phyloP scores from a whole-genome alignment of 2,888 invertebrate species.

The Drosophila kuntzei region DNA sequence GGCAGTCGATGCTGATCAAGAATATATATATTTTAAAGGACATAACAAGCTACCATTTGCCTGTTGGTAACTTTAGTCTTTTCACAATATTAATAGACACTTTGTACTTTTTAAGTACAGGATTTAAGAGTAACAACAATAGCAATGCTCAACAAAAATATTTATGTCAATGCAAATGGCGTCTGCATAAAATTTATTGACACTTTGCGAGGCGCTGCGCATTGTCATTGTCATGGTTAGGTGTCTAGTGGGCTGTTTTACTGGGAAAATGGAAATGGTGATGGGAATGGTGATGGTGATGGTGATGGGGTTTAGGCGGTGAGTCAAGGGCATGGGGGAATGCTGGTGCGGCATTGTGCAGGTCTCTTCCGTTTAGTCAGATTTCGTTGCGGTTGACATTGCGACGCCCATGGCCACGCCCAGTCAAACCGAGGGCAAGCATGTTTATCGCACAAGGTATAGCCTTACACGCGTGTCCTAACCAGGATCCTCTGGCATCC shows the following conservation, averaged over 20 bases:
- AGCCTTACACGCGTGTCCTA: constrained; percentile 33
- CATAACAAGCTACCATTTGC: no score
- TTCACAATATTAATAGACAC: neutral
- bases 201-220: constrained; percentile 64
- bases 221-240: constrained; percentile 68
- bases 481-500: constrained; percentile 24
- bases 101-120: neutral
- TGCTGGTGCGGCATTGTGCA: constrained; percentile 45
- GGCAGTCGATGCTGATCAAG: no score
- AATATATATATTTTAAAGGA: no score
- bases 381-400: constrained; percentile 75
- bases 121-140: constrained; percentile 14
- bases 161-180: constrained; percentile 77
- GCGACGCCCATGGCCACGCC: constrained; percentile 65
- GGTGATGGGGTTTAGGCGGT: neutral
- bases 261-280: neutral
- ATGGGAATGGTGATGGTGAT: neutral
- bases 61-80: neutral
- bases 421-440: neutral
- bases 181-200: constrained; percentile 81
- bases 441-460: constrained; percentile 35
- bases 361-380: constrained; percentile 51
- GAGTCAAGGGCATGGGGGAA: neutral
- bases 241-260: constrained; percentile 11
- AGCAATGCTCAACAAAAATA: constrained; percentile 56